A percentile compares a stretch with the other conserved stretches of the same genome.
phyloP scores from a whole-genome alignment of 1,140 invertebrate genomes.

The Sitobion miscanthi region DNA sequence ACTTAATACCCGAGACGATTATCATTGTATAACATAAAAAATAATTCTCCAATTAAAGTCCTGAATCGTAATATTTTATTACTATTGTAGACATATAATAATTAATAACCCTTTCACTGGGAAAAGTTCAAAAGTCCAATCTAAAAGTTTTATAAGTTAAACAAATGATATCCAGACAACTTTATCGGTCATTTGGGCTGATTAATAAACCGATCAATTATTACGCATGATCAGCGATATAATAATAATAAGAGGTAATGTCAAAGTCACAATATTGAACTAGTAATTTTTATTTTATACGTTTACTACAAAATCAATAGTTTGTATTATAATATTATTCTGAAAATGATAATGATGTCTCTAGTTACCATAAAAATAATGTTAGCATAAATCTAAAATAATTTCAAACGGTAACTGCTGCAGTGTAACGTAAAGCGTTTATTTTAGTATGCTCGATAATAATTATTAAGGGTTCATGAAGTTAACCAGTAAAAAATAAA shows the following conservation, averaged over 20 bases:
- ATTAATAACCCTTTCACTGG: not conserved
- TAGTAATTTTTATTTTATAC: not conserved
- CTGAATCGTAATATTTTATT: not conserved
- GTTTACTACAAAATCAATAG: not conserved
- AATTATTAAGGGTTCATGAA: not conserved
- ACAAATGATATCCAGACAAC: conserved; percentile 10
- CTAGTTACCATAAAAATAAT: not conserved
- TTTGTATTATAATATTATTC: conserved; percentile 13
- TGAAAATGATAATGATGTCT: not conserved
- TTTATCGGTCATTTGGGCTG: not conserved
- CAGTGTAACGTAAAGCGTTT: not conserved
- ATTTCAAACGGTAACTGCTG: not conserved
- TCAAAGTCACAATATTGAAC: not conserved
- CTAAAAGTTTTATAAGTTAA: not conserved
- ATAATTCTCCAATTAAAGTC: not conserved
- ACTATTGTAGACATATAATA: not conserved
- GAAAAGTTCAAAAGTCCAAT: not conserved
- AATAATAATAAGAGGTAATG: not conserved
- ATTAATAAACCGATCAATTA: conserved; percentile 11
- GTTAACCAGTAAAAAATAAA: not conserved
- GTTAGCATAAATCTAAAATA: conserved; percentile 2
- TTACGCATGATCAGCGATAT: not conserved
- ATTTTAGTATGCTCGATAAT: not conserved
- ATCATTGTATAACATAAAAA: conserved; percentile 1
- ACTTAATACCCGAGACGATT: not conserved